Evolutionary conservation across 2,113 vertebrate genomes (phyloP).

Genomic region (Cavia porcellus): DNA sequence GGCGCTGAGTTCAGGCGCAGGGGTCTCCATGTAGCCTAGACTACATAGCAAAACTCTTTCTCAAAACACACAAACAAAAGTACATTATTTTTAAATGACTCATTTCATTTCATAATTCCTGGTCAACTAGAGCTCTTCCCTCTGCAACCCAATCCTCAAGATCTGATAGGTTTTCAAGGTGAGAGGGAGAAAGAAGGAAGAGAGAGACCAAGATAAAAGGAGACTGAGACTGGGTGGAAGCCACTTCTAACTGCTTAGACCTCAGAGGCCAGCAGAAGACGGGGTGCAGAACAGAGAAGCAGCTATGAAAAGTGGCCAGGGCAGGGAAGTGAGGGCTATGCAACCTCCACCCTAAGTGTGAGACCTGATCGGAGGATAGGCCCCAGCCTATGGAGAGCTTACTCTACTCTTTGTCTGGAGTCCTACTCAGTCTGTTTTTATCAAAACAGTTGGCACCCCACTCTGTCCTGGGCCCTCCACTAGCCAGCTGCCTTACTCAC

Average conservation of each 20-base stretch:
- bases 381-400: neutral
- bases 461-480: neutral
- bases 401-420: neutral
- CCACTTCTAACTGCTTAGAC: neutral
- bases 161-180: neutral
- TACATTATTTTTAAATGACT: neutral
- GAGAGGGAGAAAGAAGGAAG: neutral
- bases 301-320: neutral
- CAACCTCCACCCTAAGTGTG: rapidly evolving
- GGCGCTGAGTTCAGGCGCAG: no score
- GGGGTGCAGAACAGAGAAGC: neutral
- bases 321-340: neutral
- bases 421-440: neutral
- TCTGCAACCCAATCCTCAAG: neutral
- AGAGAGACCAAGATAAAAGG: neutral
- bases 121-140: neutral
- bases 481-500: neutral
- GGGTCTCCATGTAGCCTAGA: no score
- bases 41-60: neutral
- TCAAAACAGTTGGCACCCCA: neutral
- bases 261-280: neutral
- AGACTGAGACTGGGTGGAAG: neutral
- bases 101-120: neutral
- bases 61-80: neutral
- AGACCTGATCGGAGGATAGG: neutral